Base-by-base conservation (phyloP, 1,140 invertebrate genomes). In the Sycophaga agraensis region DNA sequence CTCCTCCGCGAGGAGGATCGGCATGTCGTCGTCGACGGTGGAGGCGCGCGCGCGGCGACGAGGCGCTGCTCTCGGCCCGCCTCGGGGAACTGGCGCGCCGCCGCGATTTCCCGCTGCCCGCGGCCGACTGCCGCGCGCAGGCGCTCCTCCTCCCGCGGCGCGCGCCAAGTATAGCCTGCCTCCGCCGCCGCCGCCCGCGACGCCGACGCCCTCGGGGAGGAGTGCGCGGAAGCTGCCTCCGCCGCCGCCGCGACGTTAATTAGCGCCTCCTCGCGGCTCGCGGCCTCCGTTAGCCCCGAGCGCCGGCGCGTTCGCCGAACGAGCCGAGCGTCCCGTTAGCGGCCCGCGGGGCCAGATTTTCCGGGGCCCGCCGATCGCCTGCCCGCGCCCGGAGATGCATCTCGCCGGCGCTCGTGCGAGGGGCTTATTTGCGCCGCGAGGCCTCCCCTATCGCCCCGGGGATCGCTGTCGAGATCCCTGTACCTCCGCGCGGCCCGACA, bases 51-150 rank as follows among this genome's bases (percentile, higher is more conserved):
- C 39, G 49, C 49, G 11, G 45, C 51, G n/a, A 60, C 61, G 70
- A 72, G 69, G 70, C 70, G 72, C 71, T 70, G 67, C 72, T 70
- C 73, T 72, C 72, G 72, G 64, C 63, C 70, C 72, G 68, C 70
- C 71, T 74, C 69, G 72, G 70, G 70, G 69, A 72, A 74, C 73
- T 74, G 70, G 70, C 70, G n/a, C 54, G 28, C 26, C 69, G 70
- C 21, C 40, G 28, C 54, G 54, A 35, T 55, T 55, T 55, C 26
- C 39, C 53, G 24, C 24, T 12, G 9, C 3, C 26, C 6, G 42
- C 42, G 42, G 11, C 42, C 4, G 28, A 31, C 4, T 21, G 42
- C 42, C 42, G 48, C 48, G 28, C 16, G 11, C 16, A 6, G 28
- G 16, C 16, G 28, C 46, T 46, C 46, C 7, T 48, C 21, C 24